These are phyloP conservation scores for Aphrocallistes beatrix DNA, from an alignment of 37 sponge, comb jelly and placozoan genomes.

Conservation along the genomic window DNA sequence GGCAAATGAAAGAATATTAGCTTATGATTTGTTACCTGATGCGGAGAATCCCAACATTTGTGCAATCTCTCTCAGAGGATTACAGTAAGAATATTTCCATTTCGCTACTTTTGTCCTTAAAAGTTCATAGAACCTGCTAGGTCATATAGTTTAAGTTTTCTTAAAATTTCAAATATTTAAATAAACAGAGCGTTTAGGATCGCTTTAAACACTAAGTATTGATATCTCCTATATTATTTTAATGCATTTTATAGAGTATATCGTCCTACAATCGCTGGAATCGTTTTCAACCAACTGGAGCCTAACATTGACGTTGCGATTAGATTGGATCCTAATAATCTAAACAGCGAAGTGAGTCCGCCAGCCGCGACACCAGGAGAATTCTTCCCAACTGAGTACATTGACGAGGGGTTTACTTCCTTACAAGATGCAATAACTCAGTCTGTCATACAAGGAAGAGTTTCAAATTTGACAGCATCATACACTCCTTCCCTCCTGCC, in stretches of 20 bases:
- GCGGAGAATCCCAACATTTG: neutral
- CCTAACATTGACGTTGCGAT: neutral
- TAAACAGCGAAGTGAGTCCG: neutral
- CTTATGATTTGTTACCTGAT: neutral
- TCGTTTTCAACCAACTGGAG: neutral
- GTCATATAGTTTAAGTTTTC: too few species aligned
- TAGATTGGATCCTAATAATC: neutral
- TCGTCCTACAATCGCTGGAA: neutral
- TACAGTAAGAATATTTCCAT: too few species aligned
- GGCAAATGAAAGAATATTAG: neutral
- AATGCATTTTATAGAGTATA: neutral
- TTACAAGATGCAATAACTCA: neutral
- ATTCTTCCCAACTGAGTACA: neutral
- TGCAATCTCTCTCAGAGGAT: neutral
- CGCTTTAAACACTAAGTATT: too few species aligned
- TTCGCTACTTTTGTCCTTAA: too few species aligned
- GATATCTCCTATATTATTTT: neutral
- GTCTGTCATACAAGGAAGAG: neutral
- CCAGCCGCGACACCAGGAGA: neutral
- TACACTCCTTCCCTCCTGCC: neutral
- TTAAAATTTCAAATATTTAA: too few species aligned
- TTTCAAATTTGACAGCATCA: neutral
- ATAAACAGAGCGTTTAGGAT: too few species aligned
- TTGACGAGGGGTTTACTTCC: neutral
- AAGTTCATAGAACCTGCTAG: too few species aligned